Base-by-base conservation (phyloP, 1,140 invertebrate genomes). In the Drosophila subpulchrella region DNA sequence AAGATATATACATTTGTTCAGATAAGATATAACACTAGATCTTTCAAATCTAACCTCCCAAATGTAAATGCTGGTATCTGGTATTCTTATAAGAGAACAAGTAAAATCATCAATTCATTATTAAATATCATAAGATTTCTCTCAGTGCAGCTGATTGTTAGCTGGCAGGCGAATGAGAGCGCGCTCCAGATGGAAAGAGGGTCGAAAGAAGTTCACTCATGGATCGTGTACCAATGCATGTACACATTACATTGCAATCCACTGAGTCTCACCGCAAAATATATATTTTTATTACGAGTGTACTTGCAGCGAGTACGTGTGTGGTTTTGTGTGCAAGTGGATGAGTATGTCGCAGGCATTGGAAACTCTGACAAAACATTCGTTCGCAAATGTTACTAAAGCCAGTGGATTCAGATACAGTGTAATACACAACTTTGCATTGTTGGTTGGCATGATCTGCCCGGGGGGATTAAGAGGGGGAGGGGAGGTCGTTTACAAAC, bases 371-470 rank as follows among this genome's bases (percentile, higher is more conserved):
- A 71, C 72, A 66, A 75, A 75, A 75, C 54, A 44, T 15, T 15
- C 55, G 48, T 58, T 62, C 39, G 59, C 48, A 75, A 51, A 63
- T 63, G 62, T 59, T 61, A 67, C 73, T 72, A 79, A 66, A 76
- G 15, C 34, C 46, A 84, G 38, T 55, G 57, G 61, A 62, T 60
- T 62, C 55, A 48, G 61, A 62, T 60, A 54, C 39, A 74, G 65
- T 77, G 68, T 71, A 75, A 78, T 77, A 85, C 74, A 68, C 66
- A 77, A 81, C 48, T 63, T 54, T 57, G 63, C 44, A 65, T 67
- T 75, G 72, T 57, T 56, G 47, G 42, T 38, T 68, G 61, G 63
- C 70, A 50, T 86, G 68, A 78, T 57, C 44, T 39, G 75, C 30
- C 32, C 12, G 17, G 47, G 65, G 48, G 47, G 46, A 6, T 17